A percentile compares a stretch with the other conserved stretches of the same genome.
phyloP scores from a whole-genome alignment of 2,888 invertebrate species.

The Habroteleia sp. region DNA sequence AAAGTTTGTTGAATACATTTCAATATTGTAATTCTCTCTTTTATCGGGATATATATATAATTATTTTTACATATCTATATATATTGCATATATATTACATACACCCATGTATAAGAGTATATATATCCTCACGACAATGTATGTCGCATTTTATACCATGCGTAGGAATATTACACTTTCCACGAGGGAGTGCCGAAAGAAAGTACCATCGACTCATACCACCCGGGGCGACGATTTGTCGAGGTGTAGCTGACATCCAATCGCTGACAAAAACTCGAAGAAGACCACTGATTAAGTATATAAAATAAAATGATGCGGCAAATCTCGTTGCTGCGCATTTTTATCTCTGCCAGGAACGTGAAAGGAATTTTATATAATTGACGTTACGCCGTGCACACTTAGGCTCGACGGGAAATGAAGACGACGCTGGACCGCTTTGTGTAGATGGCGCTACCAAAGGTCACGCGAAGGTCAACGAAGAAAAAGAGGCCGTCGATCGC shows the following conservation, averaged over 20 bases:
- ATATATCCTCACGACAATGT: conserved; percentile 24
- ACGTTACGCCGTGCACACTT: conserved; percentile 11
- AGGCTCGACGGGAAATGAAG: conserved; percentile 5
- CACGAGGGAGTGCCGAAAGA: conserved; percentile 64
- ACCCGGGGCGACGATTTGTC: conserved; percentile 52
- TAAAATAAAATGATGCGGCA: too few relatives aligned
- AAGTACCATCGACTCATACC: conserved; percentile 43
- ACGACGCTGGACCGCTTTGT: not conserved
- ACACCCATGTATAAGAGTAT: not conserved
- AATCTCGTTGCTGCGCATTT: conserved; percentile 30
- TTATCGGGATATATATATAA: too few relatives aligned
- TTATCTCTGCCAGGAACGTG: conserved; percentile 20
- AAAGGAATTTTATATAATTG: conserved; percentile 58
- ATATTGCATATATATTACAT: too few relatives aligned
- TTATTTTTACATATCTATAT: too few relatives aligned
- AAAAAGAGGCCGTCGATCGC: too few relatives aligned
- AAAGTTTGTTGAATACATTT: too few relatives aligned
- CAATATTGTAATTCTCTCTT: too few relatives aligned
- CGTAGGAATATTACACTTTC: conserved; percentile 58
- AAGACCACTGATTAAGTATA: conserved; percentile 38
- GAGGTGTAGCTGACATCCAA: conserved; percentile 39
- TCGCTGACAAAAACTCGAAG: conserved; percentile 24
- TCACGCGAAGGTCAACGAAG: conserved; percentile 53
- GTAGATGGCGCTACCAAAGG: conserved; percentile 34
- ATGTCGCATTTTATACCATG: conserved; percentile 28